Percentiles rank a stretch among this genome's conserved stretches.
Evolutionary conservation across 2,797 vertebrate genomes (phyloP).

Genomic region (Schizothorax lantsangensis): DNA sequence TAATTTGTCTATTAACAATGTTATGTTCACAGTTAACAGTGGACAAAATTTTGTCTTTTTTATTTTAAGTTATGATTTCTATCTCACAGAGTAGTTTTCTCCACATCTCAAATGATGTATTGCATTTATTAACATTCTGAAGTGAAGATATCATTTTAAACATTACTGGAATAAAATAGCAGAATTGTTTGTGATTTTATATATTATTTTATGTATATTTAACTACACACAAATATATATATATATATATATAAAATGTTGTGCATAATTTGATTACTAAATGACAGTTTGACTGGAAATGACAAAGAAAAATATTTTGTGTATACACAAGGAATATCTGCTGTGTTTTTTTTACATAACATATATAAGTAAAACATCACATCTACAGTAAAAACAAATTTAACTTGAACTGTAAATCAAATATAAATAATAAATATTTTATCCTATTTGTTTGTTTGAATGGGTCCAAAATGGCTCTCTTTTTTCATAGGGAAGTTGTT

Average conservation of each 20-base stretch:
- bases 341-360: no score
- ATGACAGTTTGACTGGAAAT: background rate
- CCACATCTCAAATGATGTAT: background rate
- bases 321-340: background rate
- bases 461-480: background rate
- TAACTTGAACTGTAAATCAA: background rate
- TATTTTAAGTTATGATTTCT: no score
- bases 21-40: no score
- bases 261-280: background rate
- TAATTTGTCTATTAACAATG: background rate
- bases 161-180: background rate
- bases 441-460: background rate
- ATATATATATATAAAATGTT: no score
- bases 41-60: no score
- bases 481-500: conserved; percentile 75
- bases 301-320: background rate
- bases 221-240: background rate
- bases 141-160: no score
- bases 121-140: background rate
- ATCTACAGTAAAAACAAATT: background rate
- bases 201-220: no score
- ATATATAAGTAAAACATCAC: background rate
- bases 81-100: background rate
- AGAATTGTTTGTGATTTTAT: background rate
- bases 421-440: background rate